phyloP scores from a whole-genome alignment of 2,888 invertebrate species.

The Platypus cylindrus region DNA sequence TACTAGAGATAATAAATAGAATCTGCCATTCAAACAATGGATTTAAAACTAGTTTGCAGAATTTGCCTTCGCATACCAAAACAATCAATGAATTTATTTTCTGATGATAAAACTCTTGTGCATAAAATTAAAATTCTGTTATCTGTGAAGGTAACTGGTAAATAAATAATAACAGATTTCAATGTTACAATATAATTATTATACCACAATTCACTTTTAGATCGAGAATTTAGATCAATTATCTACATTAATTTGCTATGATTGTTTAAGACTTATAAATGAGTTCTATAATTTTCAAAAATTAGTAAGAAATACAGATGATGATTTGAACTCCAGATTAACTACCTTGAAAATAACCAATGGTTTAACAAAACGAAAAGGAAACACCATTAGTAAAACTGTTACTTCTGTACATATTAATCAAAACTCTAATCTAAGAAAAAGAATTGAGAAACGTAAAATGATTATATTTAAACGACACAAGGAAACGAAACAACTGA shows the following conservation, averaged over 20 bases:
- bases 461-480: too few relatives aligned
- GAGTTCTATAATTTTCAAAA: constrained; percentile 24
- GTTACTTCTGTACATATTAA: too few relatives aligned
- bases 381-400: constrained; percentile 9
- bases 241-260: constrained; percentile 23
- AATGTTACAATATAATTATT: too few relatives aligned
- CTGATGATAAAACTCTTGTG: constrained; percentile 16
- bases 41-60: constrained; percentile 17
- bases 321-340: constrained; percentile 19
- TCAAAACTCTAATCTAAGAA: too few relatives aligned
- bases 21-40: too few relatives aligned
- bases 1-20: too few relatives aligned
- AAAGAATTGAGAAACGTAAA: too few relatives aligned
- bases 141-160: constrained; percentile 24
- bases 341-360: constrained; percentile 15
- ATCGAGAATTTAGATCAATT: constrained; percentile 16
- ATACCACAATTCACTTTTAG: too few relatives aligned
- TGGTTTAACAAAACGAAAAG: constrained; percentile 12
- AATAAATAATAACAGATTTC: too few relatives aligned
- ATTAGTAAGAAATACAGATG: constrained; percentile 22
- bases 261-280: constrained; percentile 24
- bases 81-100: constrained; percentile 15
- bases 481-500: too few relatives aligned
- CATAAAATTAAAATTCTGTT: constrained; percentile 24
- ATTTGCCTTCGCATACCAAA: constrained; percentile 21